Percentiles rank a stretch among this genome's conserved stretches.
Conservation (phyloP, 2,888 invertebrate species). For the Dexiosoma caninum region DNA sequence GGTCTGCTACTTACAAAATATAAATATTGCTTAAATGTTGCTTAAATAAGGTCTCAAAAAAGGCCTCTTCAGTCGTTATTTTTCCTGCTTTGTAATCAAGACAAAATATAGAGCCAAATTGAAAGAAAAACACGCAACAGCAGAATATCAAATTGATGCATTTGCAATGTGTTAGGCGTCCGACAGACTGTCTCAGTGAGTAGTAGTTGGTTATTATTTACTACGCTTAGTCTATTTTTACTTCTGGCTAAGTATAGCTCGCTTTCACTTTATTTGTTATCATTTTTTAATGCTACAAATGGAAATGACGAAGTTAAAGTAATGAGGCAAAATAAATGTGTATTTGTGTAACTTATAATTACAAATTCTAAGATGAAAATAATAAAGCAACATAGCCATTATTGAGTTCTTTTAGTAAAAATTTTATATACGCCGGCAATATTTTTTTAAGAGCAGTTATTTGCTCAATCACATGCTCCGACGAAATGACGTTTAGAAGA, state of each 20-base stretch:
- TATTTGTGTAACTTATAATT: background rate
- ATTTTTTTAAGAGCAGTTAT: no score
- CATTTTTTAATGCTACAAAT: background rate
- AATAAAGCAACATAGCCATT: no score
- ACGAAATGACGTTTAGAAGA: no score
- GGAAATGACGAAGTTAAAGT: no score
- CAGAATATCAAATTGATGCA: slow-evolving; percentile 31
- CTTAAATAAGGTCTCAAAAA: background rate
- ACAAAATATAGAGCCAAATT: slow-evolving; percentile 3
- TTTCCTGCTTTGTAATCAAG: no score
- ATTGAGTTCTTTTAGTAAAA: no score
- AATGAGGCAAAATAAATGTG: no score
- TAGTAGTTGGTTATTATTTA: slow-evolving; percentile 26
- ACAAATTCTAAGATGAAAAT: background rate
- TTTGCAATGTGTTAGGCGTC: slow-evolving; percentile 48
- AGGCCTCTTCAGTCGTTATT: background rate
- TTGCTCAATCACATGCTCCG: no score
- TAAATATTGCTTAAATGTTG: no score
- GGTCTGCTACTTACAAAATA: no score
- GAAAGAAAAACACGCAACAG: background rate
- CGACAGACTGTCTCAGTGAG: slow-evolving; percentile 45
- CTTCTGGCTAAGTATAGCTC: background rate
- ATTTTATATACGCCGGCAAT: no score
- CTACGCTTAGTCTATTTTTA: background rate
- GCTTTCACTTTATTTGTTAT: background rate